A percentile compares a stretch with the other conserved stretches of the same genome.
These are phyloP conservation scores for Helicoverpa zea DNA, from an alignment of 1,140 invertebrate species.

Conservation along the genomic window DNA sequence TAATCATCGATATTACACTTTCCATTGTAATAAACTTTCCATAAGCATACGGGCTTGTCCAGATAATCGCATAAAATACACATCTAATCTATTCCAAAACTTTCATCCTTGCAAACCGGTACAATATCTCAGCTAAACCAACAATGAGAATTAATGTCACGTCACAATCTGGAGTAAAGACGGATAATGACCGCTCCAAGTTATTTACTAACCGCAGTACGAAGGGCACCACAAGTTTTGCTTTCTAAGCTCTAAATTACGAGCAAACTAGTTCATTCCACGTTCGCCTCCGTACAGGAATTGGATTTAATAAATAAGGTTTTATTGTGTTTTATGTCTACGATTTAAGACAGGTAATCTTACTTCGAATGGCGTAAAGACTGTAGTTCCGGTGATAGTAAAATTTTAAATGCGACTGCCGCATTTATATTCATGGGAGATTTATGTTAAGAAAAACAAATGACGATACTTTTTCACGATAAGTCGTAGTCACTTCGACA, in stretches of 20 bases:
- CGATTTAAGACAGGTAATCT: conserved; percentile 30
- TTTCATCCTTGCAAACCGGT: conserved; percentile 35
- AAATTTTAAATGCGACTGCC: conserved; percentile 7
- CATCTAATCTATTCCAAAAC: conserved; percentile 36
- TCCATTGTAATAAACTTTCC: conserved; percentile 22
- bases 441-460: conserved; percentile 10
- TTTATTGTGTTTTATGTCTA: conserved; percentile 26
- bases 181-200: conserved; percentile 56
- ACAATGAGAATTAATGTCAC: conserved; percentile 62
- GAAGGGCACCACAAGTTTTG: conserved; percentile 48
- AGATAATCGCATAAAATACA: conserved; percentile 12
- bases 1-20: not conserved
- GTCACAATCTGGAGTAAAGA: conserved; percentile 63
- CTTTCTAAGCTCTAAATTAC: conserved; percentile 66
- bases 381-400: conserved; percentile 17
- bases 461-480: conserved; percentile 11
- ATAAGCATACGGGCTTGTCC: not conserved
- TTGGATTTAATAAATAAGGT: conserved; percentile 39
- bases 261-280: conserved; percentile 40
- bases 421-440: not conserved
- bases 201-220: conserved; percentile 58
- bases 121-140: conserved; percentile 48
- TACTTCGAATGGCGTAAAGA: conserved; percentile 19
- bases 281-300: conserved; percentile 11
- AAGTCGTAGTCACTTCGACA: conserved; percentile 18